Base-by-base conservation (phyloP, 2,797 vertebrate species). In the Nyctalus aviator region DNA sequence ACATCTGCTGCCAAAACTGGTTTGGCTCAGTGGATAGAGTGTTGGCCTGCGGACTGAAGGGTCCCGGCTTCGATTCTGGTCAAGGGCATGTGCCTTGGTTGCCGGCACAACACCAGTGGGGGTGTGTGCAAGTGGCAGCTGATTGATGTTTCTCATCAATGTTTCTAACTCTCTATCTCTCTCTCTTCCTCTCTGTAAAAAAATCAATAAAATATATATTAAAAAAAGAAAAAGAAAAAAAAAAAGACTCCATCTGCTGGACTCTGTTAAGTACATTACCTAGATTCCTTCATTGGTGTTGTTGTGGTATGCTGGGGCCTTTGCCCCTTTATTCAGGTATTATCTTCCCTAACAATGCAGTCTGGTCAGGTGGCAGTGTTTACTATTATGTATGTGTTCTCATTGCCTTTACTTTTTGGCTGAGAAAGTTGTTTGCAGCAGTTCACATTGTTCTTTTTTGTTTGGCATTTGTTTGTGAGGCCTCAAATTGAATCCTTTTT, bases 401-500 rank as follows among this genome's bases (percentile, higher is more conserved):
- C 53, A 59, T 68, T 83, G 23, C 71, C 37, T 92, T 13, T 77
- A 35, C 88, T 95, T 79, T 84, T 81, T 66, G 93, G 62, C 94
- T 77, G 41, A 91, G 95, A 84, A 91, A 5, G 9, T 91, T 96
- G 77, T 96, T 97, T 93, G 41, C 55, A 83, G 12, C 59, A 72
- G 14, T 81, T 90, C 79, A 88, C 53, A 37, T 94, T 96, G 83
- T 93, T 97, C 92, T 97, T 94, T 96, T 64, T 97, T 97, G 93
- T 98, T 97, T 97, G 66, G 87, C 92, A 95, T 95, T 97, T 97
- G 88, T 96, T 95, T 55, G 62, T 96, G 73, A 53, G 94, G 93
- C 95, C 96, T 98, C 94, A 96, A 77, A 95, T 96, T 97, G 96
- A 98, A 96, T 97, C 93, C 90, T 97, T 97, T 98, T 96, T 97